Evolutionary conservation across 2,113 vertebrate genomes (phyloP).

Genomic region (Nothobranchius furzeri): DNA sequence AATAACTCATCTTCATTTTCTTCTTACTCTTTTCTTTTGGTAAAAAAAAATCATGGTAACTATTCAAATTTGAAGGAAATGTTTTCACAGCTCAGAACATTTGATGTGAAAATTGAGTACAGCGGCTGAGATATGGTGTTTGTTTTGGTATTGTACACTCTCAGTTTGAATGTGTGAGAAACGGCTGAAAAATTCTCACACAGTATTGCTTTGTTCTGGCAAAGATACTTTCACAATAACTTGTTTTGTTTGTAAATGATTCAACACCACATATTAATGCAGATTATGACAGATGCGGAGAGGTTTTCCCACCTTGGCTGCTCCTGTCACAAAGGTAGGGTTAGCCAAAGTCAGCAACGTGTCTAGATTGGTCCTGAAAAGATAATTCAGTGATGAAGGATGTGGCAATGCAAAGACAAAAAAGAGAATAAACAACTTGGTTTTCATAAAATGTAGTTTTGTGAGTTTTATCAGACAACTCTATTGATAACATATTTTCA

Average conservation of each 20-base stretch:
- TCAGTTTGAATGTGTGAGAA: background rate
- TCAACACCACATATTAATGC: background rate
- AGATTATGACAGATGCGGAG: background rate
- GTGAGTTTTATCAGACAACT: too few species aligned
- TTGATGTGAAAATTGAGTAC: background rate
- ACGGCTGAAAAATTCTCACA: background rate
- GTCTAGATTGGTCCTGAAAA: too few species aligned
- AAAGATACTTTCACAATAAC: background rate
- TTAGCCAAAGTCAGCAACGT: background rate
- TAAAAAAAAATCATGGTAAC: background rate
- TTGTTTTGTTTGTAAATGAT: background rate
- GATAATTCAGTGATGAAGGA: too few species aligned
- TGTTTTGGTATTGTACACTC: background rate
- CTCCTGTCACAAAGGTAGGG: background rate
- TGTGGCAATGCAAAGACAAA: too few species aligned
- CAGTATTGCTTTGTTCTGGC: slow-evolving; percentile 34
- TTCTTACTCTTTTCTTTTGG: background rate
- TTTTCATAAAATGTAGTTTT: too few species aligned
- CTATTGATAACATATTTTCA: background rate
- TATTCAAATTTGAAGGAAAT: slow-evolving; percentile 3
- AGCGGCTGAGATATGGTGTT: background rate
- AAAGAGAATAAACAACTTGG: too few species aligned
- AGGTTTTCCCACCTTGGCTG: background rate
- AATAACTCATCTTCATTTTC: background rate
- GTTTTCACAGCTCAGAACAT: background rate